phyloP scores from a whole-genome alignment of 1,140 invertebrate species.

The Drosophila kikkawai region DNA sequence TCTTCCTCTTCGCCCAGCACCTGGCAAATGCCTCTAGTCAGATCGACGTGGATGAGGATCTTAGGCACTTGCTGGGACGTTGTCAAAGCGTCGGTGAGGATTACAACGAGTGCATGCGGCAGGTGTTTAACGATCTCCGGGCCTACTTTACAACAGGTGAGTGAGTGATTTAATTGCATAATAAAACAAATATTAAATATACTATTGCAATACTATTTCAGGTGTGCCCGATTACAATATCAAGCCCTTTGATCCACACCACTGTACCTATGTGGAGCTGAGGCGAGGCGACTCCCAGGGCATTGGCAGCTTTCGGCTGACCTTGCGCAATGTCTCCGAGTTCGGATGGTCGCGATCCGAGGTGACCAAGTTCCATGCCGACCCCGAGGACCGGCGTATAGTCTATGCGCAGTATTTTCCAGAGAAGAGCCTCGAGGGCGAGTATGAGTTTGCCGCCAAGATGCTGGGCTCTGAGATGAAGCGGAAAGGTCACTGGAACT shows the following conservation, averaged over 20 bases:
- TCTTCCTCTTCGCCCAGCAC: constrained; percentile 17
- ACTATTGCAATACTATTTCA: constrained; percentile 59
- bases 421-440: constrained; percentile 90
- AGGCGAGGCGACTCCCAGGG: constrained; percentile 87
- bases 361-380: constrained; percentile 92
- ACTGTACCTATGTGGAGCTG: constrained; percentile 88
- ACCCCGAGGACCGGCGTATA: constrained; percentile 87
- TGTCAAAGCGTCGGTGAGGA: constrained; percentile 88
- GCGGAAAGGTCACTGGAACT: constrained; percentile 90
- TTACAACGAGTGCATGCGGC: constrained; percentile 90
- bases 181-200: background rate
- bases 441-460: constrained; percentile 88
- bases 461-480: constrained; percentile 87
- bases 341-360: constrained; percentile 91
- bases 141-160: constrained; percentile 90
- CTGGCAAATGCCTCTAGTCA: constrained; percentile 46
- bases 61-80: constrained; percentile 85
- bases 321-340: constrained; percentile 90
- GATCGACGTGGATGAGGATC: constrained; percentile 71
- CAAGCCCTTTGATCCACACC: constrained; percentile 91
- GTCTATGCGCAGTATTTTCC: constrained; percentile 93
- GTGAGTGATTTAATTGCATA: background rate
- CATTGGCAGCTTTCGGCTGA: constrained; percentile 87
- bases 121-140: constrained; percentile 90
- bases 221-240: constrained; percentile 90